phyloP scores from a whole-genome alignment of 2,113 vertebrate species.

The Rallus limicola region DNA sequence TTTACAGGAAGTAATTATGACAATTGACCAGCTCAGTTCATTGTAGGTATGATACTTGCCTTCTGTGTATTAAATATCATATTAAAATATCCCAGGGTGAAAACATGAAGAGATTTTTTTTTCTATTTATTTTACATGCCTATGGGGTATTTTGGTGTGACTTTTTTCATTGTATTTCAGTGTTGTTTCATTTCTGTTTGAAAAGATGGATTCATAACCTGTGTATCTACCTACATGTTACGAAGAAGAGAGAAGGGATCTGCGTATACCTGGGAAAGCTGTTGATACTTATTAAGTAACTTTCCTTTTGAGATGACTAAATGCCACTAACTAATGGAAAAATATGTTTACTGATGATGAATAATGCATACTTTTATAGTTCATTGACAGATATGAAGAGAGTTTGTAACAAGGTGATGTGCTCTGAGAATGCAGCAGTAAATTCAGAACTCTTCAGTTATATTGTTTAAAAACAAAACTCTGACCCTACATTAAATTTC shows the following conservation, averaged over 20 bases:
- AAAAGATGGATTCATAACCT: background rate
- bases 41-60: background rate
- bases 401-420: background rate
- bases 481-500: background rate
- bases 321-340: background rate
- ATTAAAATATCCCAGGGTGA: background rate
- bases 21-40: background rate
- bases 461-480: background rate
- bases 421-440: background rate
- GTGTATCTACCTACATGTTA: background rate
- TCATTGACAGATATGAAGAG: background rate
- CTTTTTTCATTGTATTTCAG: background rate
- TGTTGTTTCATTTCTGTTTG: background rate
- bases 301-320: background rate
- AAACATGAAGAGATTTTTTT: background rate
- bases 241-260: background rate
- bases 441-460: background rate
- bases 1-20: background rate
- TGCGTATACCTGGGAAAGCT: background rate
- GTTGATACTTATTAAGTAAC: background rate
- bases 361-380: background rate
- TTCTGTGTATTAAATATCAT: background rate
- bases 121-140: background rate
- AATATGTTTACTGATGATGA: background rate
- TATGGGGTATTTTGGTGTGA: background rate